Evolutionary conservation across 1,140 invertebrate genomes (phyloP).

Genomic region (Plectus sambesii): DNA sequence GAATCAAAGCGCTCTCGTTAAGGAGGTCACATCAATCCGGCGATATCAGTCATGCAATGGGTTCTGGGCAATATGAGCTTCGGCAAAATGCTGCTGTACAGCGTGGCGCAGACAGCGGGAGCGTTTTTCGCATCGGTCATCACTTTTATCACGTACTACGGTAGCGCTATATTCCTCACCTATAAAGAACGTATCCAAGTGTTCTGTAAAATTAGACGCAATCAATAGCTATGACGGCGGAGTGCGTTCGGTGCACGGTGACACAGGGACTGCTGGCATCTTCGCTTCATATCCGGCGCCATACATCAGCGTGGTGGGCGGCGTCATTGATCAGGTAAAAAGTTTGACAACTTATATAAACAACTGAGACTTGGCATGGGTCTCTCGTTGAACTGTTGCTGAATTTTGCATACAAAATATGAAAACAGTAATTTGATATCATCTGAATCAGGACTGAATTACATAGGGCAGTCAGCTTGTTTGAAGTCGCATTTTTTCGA

Average conservation of each 20-base stretch:
- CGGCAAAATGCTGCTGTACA: conserved; percentile 50
- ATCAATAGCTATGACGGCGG: conserved; percentile 49
- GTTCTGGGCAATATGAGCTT: conserved; percentile 47
- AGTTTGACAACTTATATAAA: too few species aligned
- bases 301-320: conserved; percentile 46
- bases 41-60: conserved; percentile 50
- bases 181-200: conserved; percentile 24
- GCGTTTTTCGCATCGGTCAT: conserved; percentile 50
- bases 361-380: too few species aligned
- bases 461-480: too few species aligned
- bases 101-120: conserved; percentile 52
- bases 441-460: too few species aligned
- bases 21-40: conserved; percentile 54
- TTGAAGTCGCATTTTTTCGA: too few species aligned
- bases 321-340: conserved; percentile 52
- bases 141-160: conserved; percentile 50
- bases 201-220: conserved; percentile 46
- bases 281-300: conserved; percentile 53
- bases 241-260: conserved; percentile 34
- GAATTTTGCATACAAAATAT: too few species aligned
- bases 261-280: conserved; percentile 51
- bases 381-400: too few species aligned
- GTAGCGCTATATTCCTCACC: conserved; percentile 29
- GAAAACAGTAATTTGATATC: too few species aligned
- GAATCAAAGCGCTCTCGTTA: too few species aligned